A percentile compares a stretch with the other conserved stretches of the same genome.
These are phyloP conservation scores for Nephrotoma appendiculata DNA, from an alignment of 2,888 invertebrate genomes.

Conservation along the genomic window DNA sequence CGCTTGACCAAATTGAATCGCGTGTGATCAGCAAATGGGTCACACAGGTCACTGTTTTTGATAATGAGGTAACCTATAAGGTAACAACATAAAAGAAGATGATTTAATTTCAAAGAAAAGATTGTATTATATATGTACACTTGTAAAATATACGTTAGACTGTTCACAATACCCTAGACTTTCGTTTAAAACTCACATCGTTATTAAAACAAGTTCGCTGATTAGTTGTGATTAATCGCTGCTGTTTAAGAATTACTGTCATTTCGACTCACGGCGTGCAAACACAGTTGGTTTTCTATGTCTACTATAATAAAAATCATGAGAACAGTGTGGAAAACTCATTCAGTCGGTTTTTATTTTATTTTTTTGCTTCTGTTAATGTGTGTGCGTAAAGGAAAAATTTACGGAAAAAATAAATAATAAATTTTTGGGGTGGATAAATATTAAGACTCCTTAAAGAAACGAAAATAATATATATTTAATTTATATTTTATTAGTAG, in stretches of 20 bases:
- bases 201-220: no score
- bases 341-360: neutral
- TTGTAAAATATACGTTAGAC: no score
- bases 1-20: no score
- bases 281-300: neutral
- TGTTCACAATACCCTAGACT: no score
- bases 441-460: neutral
- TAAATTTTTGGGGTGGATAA: neutral
- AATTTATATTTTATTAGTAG: neutral
- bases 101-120: no score
- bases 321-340: neutral
- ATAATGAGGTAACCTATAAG: no score
- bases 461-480: neutral
- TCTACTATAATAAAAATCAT: neutral
- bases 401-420: neutral
- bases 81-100: no score
- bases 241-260: neutral
- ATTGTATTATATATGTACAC: no score
- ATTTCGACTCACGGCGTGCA: neutral
- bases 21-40: no score
- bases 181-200: no score
- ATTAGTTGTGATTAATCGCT: neutral
- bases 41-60: no score
- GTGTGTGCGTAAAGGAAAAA: neutral
- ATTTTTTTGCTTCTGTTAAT: neutral